A percentile compares a stretch with the other conserved stretches of the same genome.
phyloP scores from a whole-genome alignment of 2,113 vertebrate genomes.

The Barnardius zonarius region DNA sequence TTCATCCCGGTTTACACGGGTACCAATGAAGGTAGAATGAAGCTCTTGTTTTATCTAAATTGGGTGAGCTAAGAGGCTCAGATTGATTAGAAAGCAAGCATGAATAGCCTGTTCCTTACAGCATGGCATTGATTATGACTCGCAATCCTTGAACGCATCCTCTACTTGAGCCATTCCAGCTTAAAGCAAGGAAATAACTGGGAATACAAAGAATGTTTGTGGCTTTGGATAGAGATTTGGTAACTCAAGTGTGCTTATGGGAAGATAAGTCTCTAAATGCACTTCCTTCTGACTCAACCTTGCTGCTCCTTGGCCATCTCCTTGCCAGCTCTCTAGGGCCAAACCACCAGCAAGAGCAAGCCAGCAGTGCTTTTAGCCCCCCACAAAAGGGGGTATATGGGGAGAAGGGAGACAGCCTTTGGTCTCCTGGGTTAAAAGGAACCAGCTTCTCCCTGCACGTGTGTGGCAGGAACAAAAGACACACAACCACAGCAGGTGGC shows the following conservation, averaged over 20 bases:
- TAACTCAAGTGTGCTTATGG: constrained; percentile 32
- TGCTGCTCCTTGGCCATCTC: background rate
- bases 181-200: constrained; percentile 25
- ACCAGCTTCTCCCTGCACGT: background rate
- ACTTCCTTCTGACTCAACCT: constrained; percentile 26
- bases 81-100: constrained; percentile 17
- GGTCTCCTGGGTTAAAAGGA: background rate
- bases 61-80: background rate
- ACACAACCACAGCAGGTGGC: constrained; percentile 18
- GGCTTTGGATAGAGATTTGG: constrained; percentile 57
- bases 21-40: background rate
- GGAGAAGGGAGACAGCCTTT: background rate
- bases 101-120: background rate
- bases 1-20: background rate
- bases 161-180: background rate
- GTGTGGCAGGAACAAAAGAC: background rate
- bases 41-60: background rate
- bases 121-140: background rate
- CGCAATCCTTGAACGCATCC: background rate
- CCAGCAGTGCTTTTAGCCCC: background rate
- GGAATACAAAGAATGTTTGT: constrained; percentile 16
- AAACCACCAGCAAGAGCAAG: background rate
- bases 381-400: background rate
- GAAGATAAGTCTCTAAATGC: constrained; percentile 13
- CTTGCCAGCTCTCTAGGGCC: background rate